Evolutionary conservation across 2,797 vertebrate species (phyloP).

Genomic region (Lophotriccus pileatus): DNA sequence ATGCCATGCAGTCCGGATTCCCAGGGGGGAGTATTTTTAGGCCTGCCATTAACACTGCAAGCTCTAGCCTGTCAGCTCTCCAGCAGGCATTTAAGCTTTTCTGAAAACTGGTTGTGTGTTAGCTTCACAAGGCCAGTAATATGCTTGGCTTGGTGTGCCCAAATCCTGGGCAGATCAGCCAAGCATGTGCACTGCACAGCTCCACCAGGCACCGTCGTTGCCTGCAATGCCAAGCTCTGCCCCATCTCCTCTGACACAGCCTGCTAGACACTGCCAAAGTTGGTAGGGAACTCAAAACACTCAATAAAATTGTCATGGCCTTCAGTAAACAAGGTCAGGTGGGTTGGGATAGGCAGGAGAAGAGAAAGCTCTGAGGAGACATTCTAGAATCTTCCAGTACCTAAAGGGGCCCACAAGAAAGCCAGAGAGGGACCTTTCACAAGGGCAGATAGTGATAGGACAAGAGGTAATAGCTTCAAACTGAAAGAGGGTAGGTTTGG

Average conservation of each 20-base stretch:
- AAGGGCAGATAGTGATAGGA: not conserved
- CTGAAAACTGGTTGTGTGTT: constrained; percentile 1
- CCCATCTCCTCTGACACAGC: not conserved
- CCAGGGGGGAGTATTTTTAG: constrained; percentile 11
- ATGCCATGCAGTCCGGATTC: not conserved
- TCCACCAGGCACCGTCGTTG: not conserved
- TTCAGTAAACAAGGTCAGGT: not conserved
- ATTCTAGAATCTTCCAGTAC: not conserved
- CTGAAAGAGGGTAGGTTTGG: not conserved
- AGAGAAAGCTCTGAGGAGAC: not conserved
- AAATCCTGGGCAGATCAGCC: not conserved
- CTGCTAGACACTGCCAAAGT: not conserved
- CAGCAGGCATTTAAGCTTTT: not conserved
- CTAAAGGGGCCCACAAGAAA: not conserved
- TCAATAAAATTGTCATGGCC: not conserved
- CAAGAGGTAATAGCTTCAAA: not conserved
- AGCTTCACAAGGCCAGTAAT: not conserved
- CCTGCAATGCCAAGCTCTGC: not conserved
- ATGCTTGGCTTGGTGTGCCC: not conserved
- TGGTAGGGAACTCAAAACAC: not conserved
- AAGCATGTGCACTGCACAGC: not conserved
- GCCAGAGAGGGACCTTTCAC: not conserved
- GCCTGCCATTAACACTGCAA: not conserved
- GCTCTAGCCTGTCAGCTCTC: not conserved
- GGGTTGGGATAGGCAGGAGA: not conserved